Conservation (phyloP, 2,888 invertebrate genomes). For the Monoplex corrugatus region DNA sequence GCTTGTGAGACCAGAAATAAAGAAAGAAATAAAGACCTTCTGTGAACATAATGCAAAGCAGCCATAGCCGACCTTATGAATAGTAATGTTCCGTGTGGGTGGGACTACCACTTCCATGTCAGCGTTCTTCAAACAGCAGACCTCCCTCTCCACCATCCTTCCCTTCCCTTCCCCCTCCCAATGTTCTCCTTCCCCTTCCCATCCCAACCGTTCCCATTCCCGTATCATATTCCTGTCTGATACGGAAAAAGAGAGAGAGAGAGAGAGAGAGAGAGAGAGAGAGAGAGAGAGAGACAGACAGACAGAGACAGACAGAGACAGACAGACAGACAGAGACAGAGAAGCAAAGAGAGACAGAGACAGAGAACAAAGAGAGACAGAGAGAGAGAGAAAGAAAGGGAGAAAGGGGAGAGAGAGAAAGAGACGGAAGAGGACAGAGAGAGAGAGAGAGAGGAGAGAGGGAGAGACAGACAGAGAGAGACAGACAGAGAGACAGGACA, state of each 20-base stretch:
- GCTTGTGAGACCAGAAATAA: too few relatives aligned
- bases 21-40: too few relatives aligned
- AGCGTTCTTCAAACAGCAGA: too few relatives aligned
- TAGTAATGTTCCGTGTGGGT: too few relatives aligned
- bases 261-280: neutral
- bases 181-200: too few relatives aligned
- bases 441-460: neutral
- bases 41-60: too few relatives aligned
- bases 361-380: neutral
- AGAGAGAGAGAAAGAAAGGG: neutral
- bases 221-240: too few relatives aligned
- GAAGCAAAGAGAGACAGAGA: neutral
- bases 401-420: neutral
- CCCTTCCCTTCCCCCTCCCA: neutral
- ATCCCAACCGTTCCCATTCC: neutral
- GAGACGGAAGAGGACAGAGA: neutral
- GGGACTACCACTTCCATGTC: neutral
- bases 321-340: neutral
- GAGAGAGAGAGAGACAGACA: neutral
- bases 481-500: too few relatives aligned
- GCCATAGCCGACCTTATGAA: too few relatives aligned
- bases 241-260: neutral
- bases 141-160: too few relatives aligned
- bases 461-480: too few relatives aligned
- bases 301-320: neutral